These are phyloP conservation scores for Ypsolopha sequella DNA, from an alignment of 2,888 invertebrate species.

Conservation along the genomic window DNA sequence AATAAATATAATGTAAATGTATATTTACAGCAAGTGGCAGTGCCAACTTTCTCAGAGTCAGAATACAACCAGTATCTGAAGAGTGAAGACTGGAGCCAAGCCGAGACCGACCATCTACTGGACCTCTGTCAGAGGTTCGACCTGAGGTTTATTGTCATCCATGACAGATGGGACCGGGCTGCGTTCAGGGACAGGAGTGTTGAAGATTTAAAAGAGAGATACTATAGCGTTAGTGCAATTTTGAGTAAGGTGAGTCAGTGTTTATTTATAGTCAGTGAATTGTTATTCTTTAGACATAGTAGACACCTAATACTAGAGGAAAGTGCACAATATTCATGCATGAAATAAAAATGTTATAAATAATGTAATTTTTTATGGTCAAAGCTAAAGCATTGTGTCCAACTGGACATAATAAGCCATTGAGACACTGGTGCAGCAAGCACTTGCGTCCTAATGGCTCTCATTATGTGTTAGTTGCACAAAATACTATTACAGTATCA, in stretches of 20 bases:
- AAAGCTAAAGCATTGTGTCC: too few relatives aligned
- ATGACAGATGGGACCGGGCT: constrained; percentile 92
- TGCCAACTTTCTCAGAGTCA: constrained; percentile 89
- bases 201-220: constrained; percentile 97
- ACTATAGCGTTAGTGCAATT: constrained; percentile 87
- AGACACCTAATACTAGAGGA: too few relatives aligned
- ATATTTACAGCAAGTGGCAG: constrained; percentile 80
- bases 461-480: too few relatives aligned
- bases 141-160: constrained; percentile 91
- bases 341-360: too few relatives aligned
- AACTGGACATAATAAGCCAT: too few relatives aligned
- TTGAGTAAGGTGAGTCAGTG: constrained; percentile 77
- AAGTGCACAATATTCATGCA: too few relatives aligned
- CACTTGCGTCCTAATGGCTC: too few relatives aligned
- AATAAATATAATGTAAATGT: too few relatives aligned
- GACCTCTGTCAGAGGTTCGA: constrained; percentile 92
- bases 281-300: background rate
- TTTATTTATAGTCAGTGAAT: constrained; percentile 2
- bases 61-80: constrained; percentile 93
- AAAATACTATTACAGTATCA: too few relatives aligned
- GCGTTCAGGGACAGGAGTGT: constrained; percentile 83
- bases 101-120: constrained; percentile 96
- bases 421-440: too few relatives aligned
- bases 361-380: too few relatives aligned
- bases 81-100: constrained; percentile 89